phyloP scores from a whole-genome alignment of 2,797 vertebrate species.

The Enteromius unitaeniatus region DNA sequence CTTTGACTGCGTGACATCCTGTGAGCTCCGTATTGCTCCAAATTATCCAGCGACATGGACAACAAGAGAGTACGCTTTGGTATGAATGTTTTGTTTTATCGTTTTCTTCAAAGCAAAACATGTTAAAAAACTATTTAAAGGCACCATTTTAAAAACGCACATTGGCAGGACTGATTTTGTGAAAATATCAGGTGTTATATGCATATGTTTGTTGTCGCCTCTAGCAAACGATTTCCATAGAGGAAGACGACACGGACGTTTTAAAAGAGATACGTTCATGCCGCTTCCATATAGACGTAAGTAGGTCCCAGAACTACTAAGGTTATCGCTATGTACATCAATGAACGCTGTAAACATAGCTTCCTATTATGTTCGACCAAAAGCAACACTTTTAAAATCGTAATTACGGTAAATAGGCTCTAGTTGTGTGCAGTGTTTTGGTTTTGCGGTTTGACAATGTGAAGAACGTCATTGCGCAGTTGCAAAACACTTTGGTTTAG shows the following conservation, averaged over 20 bases:
- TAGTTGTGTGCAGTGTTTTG: neutral
- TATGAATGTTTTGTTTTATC: conserved; percentile 1
- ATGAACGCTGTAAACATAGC: neutral
- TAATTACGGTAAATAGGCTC: neutral
- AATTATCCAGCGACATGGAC: neutral
- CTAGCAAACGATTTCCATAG: neutral
- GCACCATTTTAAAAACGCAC: neutral
- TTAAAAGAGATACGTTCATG: neutral
- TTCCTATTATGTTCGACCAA: neutral
- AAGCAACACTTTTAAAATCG: neutral
- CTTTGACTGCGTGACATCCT: neutral
- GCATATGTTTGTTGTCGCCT: neutral
- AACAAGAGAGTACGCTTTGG: neutral
- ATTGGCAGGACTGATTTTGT: neutral
- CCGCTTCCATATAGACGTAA: neutral
- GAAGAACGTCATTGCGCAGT: neutral
- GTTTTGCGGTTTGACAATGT: neutral
- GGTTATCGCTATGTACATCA: neutral
- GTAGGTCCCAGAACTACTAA: neutral
- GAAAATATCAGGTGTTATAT: neutral
- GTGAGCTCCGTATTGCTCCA: neutral
- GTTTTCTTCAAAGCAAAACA: neutral
- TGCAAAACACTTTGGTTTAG: neutral
- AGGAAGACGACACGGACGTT: neutral
- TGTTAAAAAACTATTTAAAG: neutral